Evolutionary conservation across 2,888 invertebrate genomes (phyloP), one percentile per base, ranked within the genome.

Genomic region (Tipula lateralis): DNA sequence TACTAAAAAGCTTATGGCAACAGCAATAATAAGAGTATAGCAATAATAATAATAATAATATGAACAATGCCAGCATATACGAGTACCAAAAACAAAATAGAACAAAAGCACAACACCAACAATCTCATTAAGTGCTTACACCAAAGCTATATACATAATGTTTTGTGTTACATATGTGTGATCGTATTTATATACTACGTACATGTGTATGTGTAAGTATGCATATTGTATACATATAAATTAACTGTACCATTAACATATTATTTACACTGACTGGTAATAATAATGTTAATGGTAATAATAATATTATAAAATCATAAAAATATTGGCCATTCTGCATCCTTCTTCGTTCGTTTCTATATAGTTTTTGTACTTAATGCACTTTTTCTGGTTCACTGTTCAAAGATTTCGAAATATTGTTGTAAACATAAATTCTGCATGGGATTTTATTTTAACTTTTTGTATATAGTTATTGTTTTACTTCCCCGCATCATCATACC

Each of bases 251-350:
- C 66, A 66, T 66, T 66, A 66, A 66, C 24, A 66, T 66, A 66
- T 66, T 66, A 66, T 66, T 9, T 66, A 66, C 66, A 66, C 66
- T 66, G 66, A 66, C 66, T 66, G 66, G 66, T 66, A 66, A 66
- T 66, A 66, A 66, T 66, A 66, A 66, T 66, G 24, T 24, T 66
- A 66, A 66, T 66, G 66, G 66, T 66, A 44, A 24, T 66, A 66
- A 66, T 66, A 66, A 24, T 66, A 66, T 66, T 66, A 66, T 66
- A 66, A 66, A 66, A 66, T 66, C 19, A 66, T 66, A 66, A 66
- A 66, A 66, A 66, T 66, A 66, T 66, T 66, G 66, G 66, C 66
- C 66, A 66, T 24, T 66, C 66, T 66, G 66, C 66, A 66, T 66
- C 19, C 66, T 66, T 12, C 66, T 9, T 19, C 66, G 66, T 66